A percentile compares a stretch with the other conserved stretches of the same genome.
Evolutionary conservation across 2,797 vertebrate species (phyloP).

Genomic region (Pseudocheirus occidentalis): DNA sequence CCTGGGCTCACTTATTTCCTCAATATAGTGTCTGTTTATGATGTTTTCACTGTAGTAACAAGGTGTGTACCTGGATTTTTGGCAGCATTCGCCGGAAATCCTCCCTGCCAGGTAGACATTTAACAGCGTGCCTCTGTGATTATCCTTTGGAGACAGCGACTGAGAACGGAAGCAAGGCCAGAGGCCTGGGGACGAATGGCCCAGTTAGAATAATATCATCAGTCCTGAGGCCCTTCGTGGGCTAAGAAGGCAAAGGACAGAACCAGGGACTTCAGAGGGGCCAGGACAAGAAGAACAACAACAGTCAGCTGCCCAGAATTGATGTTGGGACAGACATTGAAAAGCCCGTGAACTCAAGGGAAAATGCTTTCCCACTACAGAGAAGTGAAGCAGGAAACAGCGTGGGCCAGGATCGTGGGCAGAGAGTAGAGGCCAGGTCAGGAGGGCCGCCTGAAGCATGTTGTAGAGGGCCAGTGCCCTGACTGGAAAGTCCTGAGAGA

Average conservation of each 20-base stretch:
- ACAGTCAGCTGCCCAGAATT: neutral
- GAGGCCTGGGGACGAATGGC: neutral
- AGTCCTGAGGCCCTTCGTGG: neutral
- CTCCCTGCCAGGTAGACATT: neutral
- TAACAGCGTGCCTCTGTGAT: neutral
- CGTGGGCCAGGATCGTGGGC: neutral
- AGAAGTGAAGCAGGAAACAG: neutral
- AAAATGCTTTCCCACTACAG: neutral
- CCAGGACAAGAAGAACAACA: neutral
- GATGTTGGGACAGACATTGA: neutral
- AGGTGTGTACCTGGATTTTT: neutral
- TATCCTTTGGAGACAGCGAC: neutral
- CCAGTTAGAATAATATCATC: neutral
- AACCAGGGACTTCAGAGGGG: neutral
- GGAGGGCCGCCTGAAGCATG: neutral
- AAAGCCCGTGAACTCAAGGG: neutral
- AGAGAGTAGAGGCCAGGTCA: neutral
- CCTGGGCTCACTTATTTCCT: neutral
- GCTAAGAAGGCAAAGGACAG: neutral
- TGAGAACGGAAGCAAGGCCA: neutral
- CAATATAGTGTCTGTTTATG: conserved; percentile 4
- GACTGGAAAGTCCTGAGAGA: neutral
- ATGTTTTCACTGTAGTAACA: conserved; percentile 30
- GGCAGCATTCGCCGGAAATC: neutral
- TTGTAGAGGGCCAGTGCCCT: neutral